Base-by-base conservation (phyloP, 2,113 vertebrate species). In the Gallinago undulata region DNA sequence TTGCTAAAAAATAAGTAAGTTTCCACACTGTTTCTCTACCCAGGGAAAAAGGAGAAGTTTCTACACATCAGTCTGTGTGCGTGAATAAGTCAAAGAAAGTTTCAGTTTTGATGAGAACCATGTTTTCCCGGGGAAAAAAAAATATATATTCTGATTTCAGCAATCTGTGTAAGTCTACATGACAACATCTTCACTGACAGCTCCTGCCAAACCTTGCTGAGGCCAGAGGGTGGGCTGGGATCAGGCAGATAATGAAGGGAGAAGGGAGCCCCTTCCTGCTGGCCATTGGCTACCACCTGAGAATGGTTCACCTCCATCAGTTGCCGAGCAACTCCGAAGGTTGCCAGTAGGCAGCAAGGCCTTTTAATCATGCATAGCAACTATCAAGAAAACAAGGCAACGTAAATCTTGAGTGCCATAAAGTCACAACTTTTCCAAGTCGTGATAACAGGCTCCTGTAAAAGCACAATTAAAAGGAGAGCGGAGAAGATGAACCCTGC, bases 21-120 rank as follows among this genome's bases (percentile, higher is more conserved):
- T 84, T 84, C 86, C 62, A 68, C 33, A 3, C 30, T 31, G 72
- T 63, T 96, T 94, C 63, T 86, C 39, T 82, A 15, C 9, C 7
- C 51, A 53, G 53, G 15, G 53, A 30, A 92, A 95, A 96, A 91
- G 37, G 28, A 83, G 95, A 95, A 89, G 53, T 62, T 64, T 63
- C 53, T 89, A 28, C 19, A 14, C 51, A 84, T 60, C 50, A 31
- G 10, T 10, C 6, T 43, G 7, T 4, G 10, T 17, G 17, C 10
- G 8, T 4, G 21, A 19, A 50, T 18, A 85, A 70, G 69, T 45
- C 10, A 16, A 87, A 59, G 59, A 67, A 57, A 63, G 55, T 89
- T 89, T 95, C 93, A 13, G 45, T 89, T 93, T 77, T 79, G 22
- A 41, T 48, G 25, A 93, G 67, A 90, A 87, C 22, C 4, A 11